phyloP scores from a whole-genome alignment of 2,113 vertebrate species.

The Nansenia antarctica region DNA sequence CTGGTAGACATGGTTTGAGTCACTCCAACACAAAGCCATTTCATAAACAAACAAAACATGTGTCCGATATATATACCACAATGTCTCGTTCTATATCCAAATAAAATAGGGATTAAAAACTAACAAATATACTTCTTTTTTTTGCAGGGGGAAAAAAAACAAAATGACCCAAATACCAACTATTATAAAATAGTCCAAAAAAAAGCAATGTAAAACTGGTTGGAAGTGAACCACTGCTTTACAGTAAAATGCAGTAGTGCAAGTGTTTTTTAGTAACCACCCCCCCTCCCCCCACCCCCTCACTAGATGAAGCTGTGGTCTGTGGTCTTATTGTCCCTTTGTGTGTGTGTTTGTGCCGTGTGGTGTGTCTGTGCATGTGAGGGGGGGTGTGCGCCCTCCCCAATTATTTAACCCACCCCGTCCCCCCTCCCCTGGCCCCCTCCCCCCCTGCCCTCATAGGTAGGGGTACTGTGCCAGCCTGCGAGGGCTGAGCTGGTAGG shows the following conservation, averaged over 20 bases:
- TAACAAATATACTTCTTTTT: slow-evolving; percentile 19
- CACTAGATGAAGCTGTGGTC: slow-evolving; percentile 1
- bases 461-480: slow-evolving; percentile 97
- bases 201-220: slow-evolving; percentile 38
- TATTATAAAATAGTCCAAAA: slow-evolving; percentile 38
- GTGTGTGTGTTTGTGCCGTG: background rate
- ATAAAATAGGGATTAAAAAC: slow-evolving; percentile 37
- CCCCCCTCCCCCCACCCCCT: slow-evolving; percentile 14
- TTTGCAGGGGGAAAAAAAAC: slow-evolving; percentile 35
- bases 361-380: slow-evolving; percentile 29
- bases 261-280: slow-evolving; percentile 22
- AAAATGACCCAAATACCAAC: slow-evolving; percentile 61
- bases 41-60: slow-evolving; percentile 30
- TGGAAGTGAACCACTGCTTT: slow-evolving; percentile 42
- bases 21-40: slow-evolving; percentile 22
- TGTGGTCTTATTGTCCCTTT: slow-evolving; percentile 43
- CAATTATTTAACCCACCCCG: background rate
- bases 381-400: slow-evolving; percentile 10
- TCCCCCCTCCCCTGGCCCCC: background rate
- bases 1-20: background rate
- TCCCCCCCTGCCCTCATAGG: slow-evolving; percentile 76
- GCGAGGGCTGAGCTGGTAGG: slow-evolving; percentile 95
- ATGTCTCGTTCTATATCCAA: slow-evolving; percentile 33
- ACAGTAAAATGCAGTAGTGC: slow-evolving; percentile 61
- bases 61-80: slow-evolving; percentile 45